Conservation (phyloP, 64 coral and sea anemone species). For the Pocillopora damicornis region DNA sequence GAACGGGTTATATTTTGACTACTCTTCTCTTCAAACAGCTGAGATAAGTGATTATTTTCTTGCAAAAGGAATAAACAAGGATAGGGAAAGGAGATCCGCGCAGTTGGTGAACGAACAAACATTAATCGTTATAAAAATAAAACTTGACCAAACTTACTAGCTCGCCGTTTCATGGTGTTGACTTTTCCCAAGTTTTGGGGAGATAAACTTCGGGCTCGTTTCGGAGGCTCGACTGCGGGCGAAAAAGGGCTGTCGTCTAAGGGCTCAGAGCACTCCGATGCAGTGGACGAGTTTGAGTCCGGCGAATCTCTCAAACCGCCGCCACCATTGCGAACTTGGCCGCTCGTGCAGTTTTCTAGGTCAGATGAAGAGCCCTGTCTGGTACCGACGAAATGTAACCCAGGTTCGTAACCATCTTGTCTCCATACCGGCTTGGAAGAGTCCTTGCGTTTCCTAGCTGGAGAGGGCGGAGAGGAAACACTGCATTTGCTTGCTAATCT, state of each 20-base stretch:
- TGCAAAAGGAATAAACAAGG: neutral
- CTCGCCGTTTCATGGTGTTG: constrained; percentile 4
- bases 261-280: constrained; percentile 78
- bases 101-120: neutral
- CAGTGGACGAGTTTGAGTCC: constrained; percentile 71
- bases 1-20: neutral
- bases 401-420: constrained; percentile 37
- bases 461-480: constrained; percentile 72
- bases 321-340: constrained; percentile 27
- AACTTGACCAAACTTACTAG: constrained; percentile 7
- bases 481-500: constrained; percentile 93
- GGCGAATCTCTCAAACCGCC: constrained; percentile 44
- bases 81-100: neutral
- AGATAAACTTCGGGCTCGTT: constrained; percentile 66
- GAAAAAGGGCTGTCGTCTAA: constrained; percentile 73
- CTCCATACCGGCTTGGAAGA: constrained; percentile 60
- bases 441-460: constrained; percentile 59
- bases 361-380: constrained; percentile 69
- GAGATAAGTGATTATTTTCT: neutral
- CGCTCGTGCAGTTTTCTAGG: constrained; percentile 39
- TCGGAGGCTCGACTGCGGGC: constrained; percentile 23
- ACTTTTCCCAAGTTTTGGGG: constrained; percentile 62
- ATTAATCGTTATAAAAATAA: neutral
- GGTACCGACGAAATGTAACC: constrained; percentile 18
- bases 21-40: neutral